Conservation (phyloP, 2,113 vertebrate genomes). For the Oreotragus oreotragus region DNA sequence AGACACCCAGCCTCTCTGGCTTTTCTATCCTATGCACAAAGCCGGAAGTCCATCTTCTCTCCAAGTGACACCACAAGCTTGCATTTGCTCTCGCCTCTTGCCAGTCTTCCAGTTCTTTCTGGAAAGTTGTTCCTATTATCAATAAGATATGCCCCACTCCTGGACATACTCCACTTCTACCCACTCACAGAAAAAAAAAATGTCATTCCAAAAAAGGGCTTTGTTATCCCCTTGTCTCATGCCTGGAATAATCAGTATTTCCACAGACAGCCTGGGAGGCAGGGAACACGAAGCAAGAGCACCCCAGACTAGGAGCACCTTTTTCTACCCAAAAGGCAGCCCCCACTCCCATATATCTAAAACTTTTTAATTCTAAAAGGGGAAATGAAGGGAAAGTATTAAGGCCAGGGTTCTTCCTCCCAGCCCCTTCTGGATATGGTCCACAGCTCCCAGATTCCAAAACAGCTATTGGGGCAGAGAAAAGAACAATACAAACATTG, state of each 20-base stretch:
- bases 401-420: not conserved
- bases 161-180: not conserved
- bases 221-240: not conserved
- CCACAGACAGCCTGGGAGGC: not conserved
- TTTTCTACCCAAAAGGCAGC: not conserved
- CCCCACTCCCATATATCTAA: not conserved
- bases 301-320: not conserved
- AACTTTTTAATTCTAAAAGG: not conserved
- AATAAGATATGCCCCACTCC: not conserved
- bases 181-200: not conserved
- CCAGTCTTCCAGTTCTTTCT: slow-evolving; percentile 11
- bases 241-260: slow-evolving; percentile 5
- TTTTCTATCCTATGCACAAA: not conserved
- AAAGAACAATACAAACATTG: slow-evolving; percentile 12
- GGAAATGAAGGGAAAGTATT: not conserved
- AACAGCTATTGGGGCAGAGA: not conserved
- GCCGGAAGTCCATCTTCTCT: not conserved
- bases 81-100: not conserved
- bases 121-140: slow-evolving; percentile 25
- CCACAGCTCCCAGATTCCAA: not conserved
- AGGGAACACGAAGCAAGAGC: not conserved
- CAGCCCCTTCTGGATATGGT: not conserved
- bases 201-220: not conserved
- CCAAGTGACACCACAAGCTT: not conserved
- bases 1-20: not conserved